Evolutionary conservation across 1,140 invertebrate genomes (phyloP).

Genomic region (Brachionus rubens): DNA sequence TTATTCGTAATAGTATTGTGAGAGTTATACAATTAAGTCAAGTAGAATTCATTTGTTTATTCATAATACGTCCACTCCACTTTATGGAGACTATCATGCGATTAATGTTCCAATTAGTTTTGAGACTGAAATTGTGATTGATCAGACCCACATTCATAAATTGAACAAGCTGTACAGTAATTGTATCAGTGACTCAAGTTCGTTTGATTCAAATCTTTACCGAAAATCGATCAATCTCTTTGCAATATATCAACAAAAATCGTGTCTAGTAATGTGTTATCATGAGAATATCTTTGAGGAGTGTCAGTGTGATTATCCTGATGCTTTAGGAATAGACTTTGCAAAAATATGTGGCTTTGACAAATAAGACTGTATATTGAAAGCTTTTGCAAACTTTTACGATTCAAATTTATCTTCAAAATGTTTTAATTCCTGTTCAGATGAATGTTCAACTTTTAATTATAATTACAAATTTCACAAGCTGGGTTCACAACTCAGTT

Average conservation of each 20-base stretch:
- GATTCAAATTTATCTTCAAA: neutral
- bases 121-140: slow-evolving; percentile 7
- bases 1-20: no score
- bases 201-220: neutral
- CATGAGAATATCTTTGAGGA: neutral
- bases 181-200: neutral
- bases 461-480: neutral
- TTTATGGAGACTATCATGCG: neutral
- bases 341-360: neutral
- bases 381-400: neutral
- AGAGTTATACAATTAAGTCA: neutral
- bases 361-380: neutral
- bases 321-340: neutral
- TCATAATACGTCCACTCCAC: neutral
- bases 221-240: neutral
- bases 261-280: neutral
- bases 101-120: neutral
- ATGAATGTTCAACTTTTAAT: slow-evolving; percentile 1
- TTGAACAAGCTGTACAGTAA: neutral
- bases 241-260: slow-evolving; percentile 18
- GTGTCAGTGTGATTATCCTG: neutral
- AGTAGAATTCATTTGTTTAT: neutral
- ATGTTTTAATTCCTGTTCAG: slow-evolving; percentile 5
- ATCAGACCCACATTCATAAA: neutral
- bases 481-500: neutral